A percentile compares a stretch with the other conserved stretches of the same genome.
phyloP scores from a whole-genome alignment of 2,797 vertebrate genomes.

The Crenichthys baileyi region DNA sequence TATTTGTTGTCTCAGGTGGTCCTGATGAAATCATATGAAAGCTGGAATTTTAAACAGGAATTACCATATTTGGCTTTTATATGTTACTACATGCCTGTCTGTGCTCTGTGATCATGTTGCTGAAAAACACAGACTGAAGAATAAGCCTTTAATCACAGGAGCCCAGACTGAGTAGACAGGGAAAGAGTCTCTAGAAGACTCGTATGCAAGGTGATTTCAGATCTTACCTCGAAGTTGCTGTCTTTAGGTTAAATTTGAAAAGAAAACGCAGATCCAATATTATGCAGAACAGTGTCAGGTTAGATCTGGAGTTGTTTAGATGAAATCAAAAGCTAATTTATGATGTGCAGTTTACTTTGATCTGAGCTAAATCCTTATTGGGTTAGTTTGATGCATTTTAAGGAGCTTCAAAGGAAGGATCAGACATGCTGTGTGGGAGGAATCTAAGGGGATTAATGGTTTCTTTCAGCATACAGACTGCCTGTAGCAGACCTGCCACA shows the following conservation, averaged over 20 bases:
- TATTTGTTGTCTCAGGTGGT: conserved; percentile 51
- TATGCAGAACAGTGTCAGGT: conserved; percentile 24
- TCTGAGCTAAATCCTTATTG: conserved; percentile 24
- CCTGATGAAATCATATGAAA: conserved; percentile 49
- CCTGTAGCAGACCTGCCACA: conserved; percentile 68
- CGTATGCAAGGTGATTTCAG: neutral
- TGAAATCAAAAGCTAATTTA: conserved; percentile 15
- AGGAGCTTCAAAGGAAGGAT: conserved; percentile 39
- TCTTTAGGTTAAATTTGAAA: conserved; percentile 6
- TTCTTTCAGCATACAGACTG: conserved; percentile 53
- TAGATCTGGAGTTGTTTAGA: conserved; percentile 16
- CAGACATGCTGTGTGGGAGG: conserved; percentile 40
- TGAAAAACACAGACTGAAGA: conserved; percentile 23
- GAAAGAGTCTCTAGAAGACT: conserved; percentile 12
- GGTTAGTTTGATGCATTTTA: conserved; percentile 28
- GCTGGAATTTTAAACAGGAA: conserved; percentile 36
- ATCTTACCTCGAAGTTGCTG: neutral
- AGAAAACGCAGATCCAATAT: conserved; percentile 2
- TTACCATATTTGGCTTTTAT: conserved; percentile 4
- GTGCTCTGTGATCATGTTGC: conserved; percentile 42
- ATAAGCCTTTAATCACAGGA: conserved; percentile 34
- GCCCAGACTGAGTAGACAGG: neutral
- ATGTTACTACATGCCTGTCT: conserved; percentile 25
- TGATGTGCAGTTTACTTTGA: conserved; percentile 26
- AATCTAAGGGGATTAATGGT: conserved; percentile 41